phyloP scores from a whole-genome alignment of 2,888 invertebrate species.

The Apotomis betuletana region DNA sequence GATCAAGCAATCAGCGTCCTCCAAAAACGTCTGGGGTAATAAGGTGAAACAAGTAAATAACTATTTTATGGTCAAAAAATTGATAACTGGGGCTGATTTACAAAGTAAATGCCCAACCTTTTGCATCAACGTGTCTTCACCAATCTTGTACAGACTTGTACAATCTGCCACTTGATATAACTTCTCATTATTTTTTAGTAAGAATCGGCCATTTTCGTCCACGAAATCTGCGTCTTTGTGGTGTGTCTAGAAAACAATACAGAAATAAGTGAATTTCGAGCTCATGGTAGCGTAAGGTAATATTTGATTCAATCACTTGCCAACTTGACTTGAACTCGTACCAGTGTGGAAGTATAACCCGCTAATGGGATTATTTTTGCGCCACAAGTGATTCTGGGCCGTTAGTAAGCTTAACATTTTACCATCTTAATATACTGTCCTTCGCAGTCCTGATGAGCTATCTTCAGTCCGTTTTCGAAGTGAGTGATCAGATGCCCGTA shows the following conservation, averaged over 20 bases:
- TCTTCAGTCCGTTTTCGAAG: constrained; percentile 56
- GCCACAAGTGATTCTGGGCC: too few species aligned
- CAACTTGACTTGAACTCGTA: too few species aligned
- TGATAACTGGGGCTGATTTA: too few species aligned
- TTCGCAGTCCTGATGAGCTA: constrained; percentile 59
- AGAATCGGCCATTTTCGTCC: constrained; percentile 64
- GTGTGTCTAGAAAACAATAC: constrained; percentile 45
- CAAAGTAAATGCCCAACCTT: constrained; percentile 43
- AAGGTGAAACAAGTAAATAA: too few species aligned
- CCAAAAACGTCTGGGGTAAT: too few species aligned
- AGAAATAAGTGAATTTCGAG: too few species aligned
- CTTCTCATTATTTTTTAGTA: constrained; percentile 53
- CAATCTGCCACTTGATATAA: constrained; percentile 64
- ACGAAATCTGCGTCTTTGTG: constrained; percentile 57
- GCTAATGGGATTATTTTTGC: too few species aligned
- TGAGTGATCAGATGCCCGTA: constrained; percentile 67
- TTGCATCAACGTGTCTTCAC: constrained; percentile 52
- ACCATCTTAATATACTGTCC: constrained; percentile 58
- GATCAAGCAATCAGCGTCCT: too few species aligned
- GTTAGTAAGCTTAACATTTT: not conserved
- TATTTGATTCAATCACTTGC: too few species aligned
- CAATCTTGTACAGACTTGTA: constrained; percentile 60
- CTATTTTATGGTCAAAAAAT: too few species aligned
- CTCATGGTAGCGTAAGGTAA: too few species aligned
- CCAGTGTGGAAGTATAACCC: too few species aligned